A percentile compares a stretch with the other conserved stretches of the same genome.
These are phyloP conservation scores for Osmerus mordax DNA, from an alignment of 2,113 vertebrate genomes.

Conservation along the genomic window DNA sequence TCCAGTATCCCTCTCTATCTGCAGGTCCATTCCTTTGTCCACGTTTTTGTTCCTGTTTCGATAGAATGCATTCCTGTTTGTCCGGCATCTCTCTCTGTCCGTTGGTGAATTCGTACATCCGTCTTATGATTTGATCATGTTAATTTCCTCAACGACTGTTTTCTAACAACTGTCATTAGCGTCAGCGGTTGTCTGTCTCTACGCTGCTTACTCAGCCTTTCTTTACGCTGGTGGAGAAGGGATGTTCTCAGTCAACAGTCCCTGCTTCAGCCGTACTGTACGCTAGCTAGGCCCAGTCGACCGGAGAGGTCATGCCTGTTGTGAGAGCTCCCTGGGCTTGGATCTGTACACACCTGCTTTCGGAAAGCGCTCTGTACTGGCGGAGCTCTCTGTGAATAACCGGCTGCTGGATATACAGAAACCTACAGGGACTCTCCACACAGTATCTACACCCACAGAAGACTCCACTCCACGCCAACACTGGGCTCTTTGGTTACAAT, in stretches of 20 bases:
- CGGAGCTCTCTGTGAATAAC: constrained; percentile 32
- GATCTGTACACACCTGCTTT: constrained; percentile 31
- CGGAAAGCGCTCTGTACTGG: constrained; percentile 29
- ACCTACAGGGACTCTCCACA: not conserved
- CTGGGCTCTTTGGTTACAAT: too few species aligned
- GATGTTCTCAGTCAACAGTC: constrained; percentile 36
- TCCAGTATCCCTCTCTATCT: constrained; percentile 78
- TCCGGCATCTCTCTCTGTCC: constrained; percentile 79
- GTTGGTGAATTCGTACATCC: constrained; percentile 73
- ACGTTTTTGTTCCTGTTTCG: constrained; percentile 69
- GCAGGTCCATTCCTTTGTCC: constrained; percentile 71
- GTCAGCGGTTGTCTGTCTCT: constrained; percentile 64
- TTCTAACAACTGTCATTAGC: constrained; percentile 59
- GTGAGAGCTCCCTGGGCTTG: constrained; percentile 36
- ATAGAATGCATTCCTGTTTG: constrained; percentile 91
- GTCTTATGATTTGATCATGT: constrained; percentile 64
- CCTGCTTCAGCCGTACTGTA: constrained; percentile 41
- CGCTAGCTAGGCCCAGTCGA: constrained; percentile 26
- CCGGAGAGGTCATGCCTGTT: constrained; percentile 38
- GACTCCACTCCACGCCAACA: too few species aligned
- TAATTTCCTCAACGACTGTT: constrained; percentile 60
- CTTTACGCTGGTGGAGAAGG: constrained; percentile 32
- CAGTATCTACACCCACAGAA: too few species aligned
- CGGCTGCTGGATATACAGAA: not conserved
- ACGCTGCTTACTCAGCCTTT: constrained; percentile 35